Conservation (phyloP, 2,113 vertebrate genomes). For the Ailuropoda melanoleuca region DNA sequence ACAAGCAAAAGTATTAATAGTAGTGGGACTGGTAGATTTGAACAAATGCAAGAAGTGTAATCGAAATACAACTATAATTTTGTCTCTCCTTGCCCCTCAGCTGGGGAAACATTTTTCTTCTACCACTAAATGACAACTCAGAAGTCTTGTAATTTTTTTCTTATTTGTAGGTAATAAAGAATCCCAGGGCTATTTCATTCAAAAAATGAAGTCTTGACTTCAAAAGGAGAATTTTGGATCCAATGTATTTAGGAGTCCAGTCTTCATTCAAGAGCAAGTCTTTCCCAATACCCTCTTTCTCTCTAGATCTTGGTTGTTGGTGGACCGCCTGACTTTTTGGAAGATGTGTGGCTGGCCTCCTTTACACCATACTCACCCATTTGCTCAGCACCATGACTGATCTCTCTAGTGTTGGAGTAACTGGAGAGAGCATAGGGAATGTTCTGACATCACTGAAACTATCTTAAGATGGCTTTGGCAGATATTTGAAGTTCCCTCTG, state of each 20-base stretch:
- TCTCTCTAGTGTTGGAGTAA: not conserved
- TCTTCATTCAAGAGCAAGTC: not conserved
- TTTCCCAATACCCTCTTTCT: not conserved
- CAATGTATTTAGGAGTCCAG: not conserved
- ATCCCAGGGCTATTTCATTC: not conserved
- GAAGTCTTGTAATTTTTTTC: not conserved
- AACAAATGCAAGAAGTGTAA: not conserved
- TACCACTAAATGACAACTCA: not conserved
- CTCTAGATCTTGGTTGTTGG: not conserved
- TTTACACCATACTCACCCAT: not conserved
- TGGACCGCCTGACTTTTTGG: not conserved
- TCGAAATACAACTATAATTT: not conserved
- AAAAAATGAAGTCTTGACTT: not conserved
- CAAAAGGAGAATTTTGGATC: not conserved
- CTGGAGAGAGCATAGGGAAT: not conserved
- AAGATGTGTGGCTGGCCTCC: not conserved
- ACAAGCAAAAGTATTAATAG: not conserved
- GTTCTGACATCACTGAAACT: not conserved
- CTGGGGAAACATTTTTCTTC: not conserved
- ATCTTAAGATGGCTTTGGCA: not conserved
- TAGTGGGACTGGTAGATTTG: not conserved
- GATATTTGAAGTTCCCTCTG: not conserved
- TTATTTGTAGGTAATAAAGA: not conserved
- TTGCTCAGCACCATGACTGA: not conserved
- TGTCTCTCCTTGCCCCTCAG: not conserved